A percentile compares a stretch with the other conserved stretches of the same genome.
These are phyloP conservation scores for Todiramphus chloris DNA, from an alignment of 2,113 vertebrate species.

Conservation along the genomic window DNA sequence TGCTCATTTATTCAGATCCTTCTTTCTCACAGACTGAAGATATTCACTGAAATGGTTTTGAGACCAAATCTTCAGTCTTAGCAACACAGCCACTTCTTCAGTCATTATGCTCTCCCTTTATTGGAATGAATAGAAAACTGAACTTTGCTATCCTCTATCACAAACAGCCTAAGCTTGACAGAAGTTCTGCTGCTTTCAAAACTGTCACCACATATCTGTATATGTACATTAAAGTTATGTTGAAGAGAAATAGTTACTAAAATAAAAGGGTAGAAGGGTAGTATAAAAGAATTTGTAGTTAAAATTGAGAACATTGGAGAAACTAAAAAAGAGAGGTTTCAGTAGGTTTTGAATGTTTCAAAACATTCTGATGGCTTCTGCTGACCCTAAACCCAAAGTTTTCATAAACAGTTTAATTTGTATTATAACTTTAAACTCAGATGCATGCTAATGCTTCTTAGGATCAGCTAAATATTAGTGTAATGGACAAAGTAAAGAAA, in stretches of 20 bases:
- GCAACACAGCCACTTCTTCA: neutral
- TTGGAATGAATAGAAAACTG: neutral
- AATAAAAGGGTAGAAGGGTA: neutral
- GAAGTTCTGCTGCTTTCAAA: neutral
- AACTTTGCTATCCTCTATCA: neutral
- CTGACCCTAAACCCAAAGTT: neutral
- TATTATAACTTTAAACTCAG: neutral
- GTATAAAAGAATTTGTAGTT: neutral
- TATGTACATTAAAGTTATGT: neutral
- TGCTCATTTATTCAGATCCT: neutral
- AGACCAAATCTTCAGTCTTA: neutral
- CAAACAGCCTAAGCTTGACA: neutral
- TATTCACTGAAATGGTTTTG: neutral
- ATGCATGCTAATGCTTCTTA: neutral
- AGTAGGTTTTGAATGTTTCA: neutral
- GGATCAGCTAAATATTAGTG: neutral
- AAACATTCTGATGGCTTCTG: neutral
- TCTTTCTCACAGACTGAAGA: neutral
- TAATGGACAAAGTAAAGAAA: neutral
- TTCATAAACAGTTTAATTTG: neutral
- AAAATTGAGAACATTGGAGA: rapidly evolving
- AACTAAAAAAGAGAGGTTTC: neutral
- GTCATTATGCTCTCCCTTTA: neutral
- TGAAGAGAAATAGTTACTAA: neutral
- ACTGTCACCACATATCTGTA: neutral